Evolutionary conservation across 2,888 invertebrate species (phyloP).

Genomic region (Phalera bucephala): DNA sequence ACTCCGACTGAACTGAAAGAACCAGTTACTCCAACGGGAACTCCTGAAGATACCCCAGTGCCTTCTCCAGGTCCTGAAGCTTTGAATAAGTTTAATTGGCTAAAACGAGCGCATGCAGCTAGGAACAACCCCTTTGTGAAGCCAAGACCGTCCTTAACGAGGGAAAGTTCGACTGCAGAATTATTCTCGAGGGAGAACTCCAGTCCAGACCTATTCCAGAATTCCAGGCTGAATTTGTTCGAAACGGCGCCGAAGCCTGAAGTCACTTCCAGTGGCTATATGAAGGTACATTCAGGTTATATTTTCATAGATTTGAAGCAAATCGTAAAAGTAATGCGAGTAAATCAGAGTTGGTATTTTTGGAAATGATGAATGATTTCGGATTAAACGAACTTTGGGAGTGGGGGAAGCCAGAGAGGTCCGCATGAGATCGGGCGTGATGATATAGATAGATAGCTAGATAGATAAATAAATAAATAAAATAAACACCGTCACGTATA

Average conservation of each 20-base stretch:
- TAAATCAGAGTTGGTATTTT: too few relatives aligned
- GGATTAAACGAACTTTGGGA: too few relatives aligned
- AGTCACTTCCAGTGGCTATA: slow-evolving; percentile 41
- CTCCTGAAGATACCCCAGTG: slow-evolving; percentile 52
- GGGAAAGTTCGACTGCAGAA: slow-evolving; percentile 70
- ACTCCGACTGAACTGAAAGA: slow-evolving; percentile 40
- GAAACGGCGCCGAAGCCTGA: slow-evolving; percentile 72
- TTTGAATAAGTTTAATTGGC: slow-evolving; percentile 65
- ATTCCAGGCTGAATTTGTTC: slow-evolving; percentile 69
- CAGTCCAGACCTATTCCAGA: slow-evolving; percentile 71
- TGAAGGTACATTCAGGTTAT: too few relatives aligned
- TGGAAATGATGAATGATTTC: too few relatives aligned
- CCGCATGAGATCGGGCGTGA: too few relatives aligned
- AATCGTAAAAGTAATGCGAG: too few relatives aligned
- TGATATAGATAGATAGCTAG: too few relatives aligned
- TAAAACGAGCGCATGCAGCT: slow-evolving; percentile 55
- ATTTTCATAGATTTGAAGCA: too few relatives aligned
- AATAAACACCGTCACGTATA: too few relatives aligned
- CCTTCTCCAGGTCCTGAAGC: slow-evolving; percentile 51
- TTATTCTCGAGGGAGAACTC: slow-evolving; percentile 70
- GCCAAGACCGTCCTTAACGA: slow-evolving; percentile 60
- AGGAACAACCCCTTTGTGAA: slow-evolving; percentile 71
- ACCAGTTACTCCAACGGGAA: slow-evolving; percentile 39
- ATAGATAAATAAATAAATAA: too few relatives aligned
- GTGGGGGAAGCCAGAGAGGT: too few relatives aligned